These are phyloP conservation scores for Ptychodera flava DNA, from an alignment of 35 echinoderm and acorn worm genomes.

Conservation along the genomic window DNA sequence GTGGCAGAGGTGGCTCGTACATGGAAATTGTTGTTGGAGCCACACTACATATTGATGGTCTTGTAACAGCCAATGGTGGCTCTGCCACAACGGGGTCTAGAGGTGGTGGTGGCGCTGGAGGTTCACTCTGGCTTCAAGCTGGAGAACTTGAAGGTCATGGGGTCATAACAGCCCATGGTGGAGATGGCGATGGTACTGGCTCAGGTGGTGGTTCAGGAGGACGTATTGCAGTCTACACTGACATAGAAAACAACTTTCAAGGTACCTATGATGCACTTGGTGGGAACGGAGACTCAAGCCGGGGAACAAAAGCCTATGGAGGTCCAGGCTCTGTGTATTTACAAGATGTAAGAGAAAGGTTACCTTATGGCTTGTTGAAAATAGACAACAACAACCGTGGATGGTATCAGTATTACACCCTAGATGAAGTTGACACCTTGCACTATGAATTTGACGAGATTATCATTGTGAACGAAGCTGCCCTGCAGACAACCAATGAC, in stretches of 20 bases:
- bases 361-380: slow-evolving; percentile 38
- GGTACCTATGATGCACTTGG: slow-evolving; percentile 46
- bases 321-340: slow-evolving; percentile 80
- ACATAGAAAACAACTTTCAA: slow-evolving; percentile 50
- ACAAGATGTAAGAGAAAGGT: slow-evolving; percentile 31
- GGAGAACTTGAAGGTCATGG: slow-evolving; percentile 70
- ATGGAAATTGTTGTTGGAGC: slow-evolving; percentile 39
- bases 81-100: slow-evolving; percentile 8
- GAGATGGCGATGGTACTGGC: slow-evolving; percentile 37
- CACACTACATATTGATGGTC: slow-evolving; percentile 63
- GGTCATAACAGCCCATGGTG: slow-evolving; percentile 61
- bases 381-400: slow-evolving; percentile 49
- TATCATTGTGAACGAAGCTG: slow-evolving; percentile 53
- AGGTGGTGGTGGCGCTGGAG: slow-evolving; percentile 75
- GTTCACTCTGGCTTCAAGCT: slow-evolving; percentile 34
- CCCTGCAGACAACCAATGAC: slow-evolving; percentile 51
- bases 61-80: slow-evolving; percentile 59
- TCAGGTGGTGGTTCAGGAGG: slow-evolving; percentile 89
- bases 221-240: slow-evolving; percentile 45
- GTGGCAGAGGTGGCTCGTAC: slow-evolving; percentile 56
- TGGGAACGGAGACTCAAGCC: slow-evolving; percentile 33
- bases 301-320: slow-evolving; percentile 35
- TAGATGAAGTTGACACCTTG: slow-evolving; percentile 29
- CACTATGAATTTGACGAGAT: slow-evolving; percentile 69
- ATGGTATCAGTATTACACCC: slow-evolving; percentile 68